These are phyloP conservation scores for Timandra comae DNA, from an alignment of 2,888 invertebrate genomes.

Conservation along the genomic window DNA sequence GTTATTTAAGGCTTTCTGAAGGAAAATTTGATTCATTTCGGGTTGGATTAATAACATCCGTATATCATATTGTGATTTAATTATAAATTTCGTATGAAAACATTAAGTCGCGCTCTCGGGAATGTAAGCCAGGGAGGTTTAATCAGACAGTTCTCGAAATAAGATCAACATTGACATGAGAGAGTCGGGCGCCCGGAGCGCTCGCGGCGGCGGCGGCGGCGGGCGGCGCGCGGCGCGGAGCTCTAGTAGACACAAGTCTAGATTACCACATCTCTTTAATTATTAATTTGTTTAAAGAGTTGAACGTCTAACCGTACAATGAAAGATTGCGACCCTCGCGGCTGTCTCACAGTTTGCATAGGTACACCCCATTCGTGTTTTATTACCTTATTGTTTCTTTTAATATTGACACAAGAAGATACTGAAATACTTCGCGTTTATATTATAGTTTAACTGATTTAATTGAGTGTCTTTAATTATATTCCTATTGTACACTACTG, in stretches of 20 bases:
- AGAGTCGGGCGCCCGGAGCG: constrained; percentile 20
- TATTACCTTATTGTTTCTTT: constrained; percentile 1
- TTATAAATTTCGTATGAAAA: constrained; percentile 50
- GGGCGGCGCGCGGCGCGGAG: constrained; percentile 12
- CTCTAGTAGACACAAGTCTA: constrained; percentile 34
- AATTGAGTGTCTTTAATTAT: no score
- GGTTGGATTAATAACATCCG: constrained; percentile 20
- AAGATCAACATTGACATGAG: constrained; percentile 56
- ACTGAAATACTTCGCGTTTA: constrained; percentile 37
- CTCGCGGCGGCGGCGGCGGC: constrained; percentile 24
- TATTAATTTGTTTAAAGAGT: constrained; percentile 71
- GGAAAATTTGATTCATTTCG: no score
- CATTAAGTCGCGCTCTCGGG: constrained; percentile 33
- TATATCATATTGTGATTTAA: constrained; percentile 51
- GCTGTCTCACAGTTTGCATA: constrained; percentile 48
- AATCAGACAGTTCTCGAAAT: constrained; percentile 49
- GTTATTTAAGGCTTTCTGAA: no score
- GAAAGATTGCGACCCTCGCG: constrained; percentile 25
- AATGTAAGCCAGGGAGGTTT: constrained; percentile 41
- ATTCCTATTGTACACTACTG: no score
- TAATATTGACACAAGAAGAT: constrained; percentile 22
- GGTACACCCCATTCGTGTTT: constrained; percentile 27
- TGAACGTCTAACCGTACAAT: constrained; percentile 39
- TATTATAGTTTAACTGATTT: no score
- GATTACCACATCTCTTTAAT: constrained; percentile 59